Evolutionary conservation across 2,113 vertebrate genomes (phyloP).

Genomic region (Piprites chloris): DNA sequence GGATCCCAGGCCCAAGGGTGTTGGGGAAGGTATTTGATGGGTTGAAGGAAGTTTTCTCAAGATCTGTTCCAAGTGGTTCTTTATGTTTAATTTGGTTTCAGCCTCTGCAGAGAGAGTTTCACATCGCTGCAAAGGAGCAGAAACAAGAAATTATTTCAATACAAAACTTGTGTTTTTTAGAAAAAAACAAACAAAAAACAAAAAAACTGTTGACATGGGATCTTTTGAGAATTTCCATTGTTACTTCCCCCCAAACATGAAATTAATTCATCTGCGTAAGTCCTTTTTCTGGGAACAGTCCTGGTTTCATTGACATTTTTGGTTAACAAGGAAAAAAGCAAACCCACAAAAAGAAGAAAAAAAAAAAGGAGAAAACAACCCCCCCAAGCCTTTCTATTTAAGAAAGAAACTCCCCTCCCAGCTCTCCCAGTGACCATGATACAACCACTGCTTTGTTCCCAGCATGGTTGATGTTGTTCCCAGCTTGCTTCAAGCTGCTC

Average conservation of each 20-base stretch:
- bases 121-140: background rate
- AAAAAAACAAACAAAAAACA: no score
- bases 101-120: background rate
- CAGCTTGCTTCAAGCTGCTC: background rate
- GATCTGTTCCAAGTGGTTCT: background rate
- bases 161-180: background rate
- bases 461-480: background rate
- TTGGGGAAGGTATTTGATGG: background rate
- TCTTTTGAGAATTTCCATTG: constrained; percentile 25
- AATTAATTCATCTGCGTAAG: background rate
- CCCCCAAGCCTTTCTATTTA: background rate
- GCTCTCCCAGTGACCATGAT: background rate
- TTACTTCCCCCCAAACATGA: background rate
- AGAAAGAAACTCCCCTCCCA: background rate
- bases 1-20: background rate
- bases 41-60: background rate
- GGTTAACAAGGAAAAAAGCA: background rate
- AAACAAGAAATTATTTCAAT: background rate
- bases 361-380: background rate
- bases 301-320: background rate
- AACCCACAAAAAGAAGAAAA: background rate
- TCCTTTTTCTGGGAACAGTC: constrained; percentile 18
- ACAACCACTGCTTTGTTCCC: constrained; percentile 35
- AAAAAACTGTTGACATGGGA: background rate
- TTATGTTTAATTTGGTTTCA: background rate